Evolutionary conservation across 2,113 vertebrate species (phyloP).

Genomic region (Saccopteryx leptura): DNA sequence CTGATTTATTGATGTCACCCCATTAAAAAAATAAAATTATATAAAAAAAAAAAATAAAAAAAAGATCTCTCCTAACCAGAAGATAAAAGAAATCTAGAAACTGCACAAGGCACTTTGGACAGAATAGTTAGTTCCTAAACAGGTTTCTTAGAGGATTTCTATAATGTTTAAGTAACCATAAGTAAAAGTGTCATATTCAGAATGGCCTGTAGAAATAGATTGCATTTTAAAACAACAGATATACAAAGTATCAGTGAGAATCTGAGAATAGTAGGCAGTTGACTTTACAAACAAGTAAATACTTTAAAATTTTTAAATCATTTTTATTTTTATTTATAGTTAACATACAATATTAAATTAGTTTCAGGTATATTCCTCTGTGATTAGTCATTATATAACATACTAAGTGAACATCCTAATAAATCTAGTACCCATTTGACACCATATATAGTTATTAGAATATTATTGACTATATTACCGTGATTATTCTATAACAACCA

Average conservation of each 20-base stretch:
- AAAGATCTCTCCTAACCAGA: neutral
- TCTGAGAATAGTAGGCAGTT: neutral
- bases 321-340: no score
- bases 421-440: no score
- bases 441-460: no score
- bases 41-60: no score
- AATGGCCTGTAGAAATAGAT: neutral
- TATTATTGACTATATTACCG: no score
- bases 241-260: neutral
- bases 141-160: constrained; percentile 24
- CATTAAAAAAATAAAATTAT: no score
- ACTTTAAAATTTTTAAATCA: neutral
- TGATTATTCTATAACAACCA: no score
- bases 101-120: neutral
- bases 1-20: no score
- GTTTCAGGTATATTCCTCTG: no score
- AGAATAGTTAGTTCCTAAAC: neutral
- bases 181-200: constrained; percentile 48
- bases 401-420: no score
- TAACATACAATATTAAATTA: no score
- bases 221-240: neutral
- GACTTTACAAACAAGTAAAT: constrained; percentile 12
- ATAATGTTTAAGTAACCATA: neutral
- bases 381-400: no score
- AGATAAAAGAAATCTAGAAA: constrained; percentile 30